A percentile compares a stretch with the other conserved stretches of the same genome.
phyloP scores from a whole-genome alignment of 2,888 invertebrate genomes.

The Coenonympha glycerion region DNA sequence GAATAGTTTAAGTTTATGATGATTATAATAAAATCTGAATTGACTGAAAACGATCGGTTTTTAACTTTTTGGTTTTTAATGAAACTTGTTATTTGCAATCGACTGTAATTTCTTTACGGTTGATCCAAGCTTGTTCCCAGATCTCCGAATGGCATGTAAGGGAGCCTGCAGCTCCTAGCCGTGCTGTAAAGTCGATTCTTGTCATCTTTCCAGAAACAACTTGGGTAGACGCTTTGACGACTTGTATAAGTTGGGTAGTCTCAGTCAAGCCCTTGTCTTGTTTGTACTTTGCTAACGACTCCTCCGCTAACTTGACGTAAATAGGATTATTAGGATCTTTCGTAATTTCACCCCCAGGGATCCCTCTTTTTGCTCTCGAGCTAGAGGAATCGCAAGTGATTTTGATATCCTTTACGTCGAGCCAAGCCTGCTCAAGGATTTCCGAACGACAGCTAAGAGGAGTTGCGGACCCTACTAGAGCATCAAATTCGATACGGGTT shows the following conservation, averaged over 20 bases:
- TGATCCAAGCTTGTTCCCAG: background rate
- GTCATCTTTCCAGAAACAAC: slow-evolving; percentile 1
- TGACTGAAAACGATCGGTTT: no score
- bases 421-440: background rate
- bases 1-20: no score
- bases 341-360: background rate
- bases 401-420: background rate
- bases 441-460: background rate
- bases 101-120: background rate
- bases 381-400: background rate
- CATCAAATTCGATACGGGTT: slow-evolving; percentile 41
- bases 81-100: background rate
- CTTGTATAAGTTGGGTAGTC: background rate
- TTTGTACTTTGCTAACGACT: slow-evolving; percentile 1
- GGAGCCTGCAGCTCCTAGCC: background rate
- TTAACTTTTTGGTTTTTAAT: no score
- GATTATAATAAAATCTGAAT: no score
- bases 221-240: slow-evolving; percentile 4
- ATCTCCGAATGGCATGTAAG: slow-evolving; percentile 1
- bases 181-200: slow-evolving; percentile 2
- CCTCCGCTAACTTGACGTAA: slow-evolving; percentile 1
- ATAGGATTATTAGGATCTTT: background rate
- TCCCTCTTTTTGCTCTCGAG: background rate
- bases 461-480: background rate
- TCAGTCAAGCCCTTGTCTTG: background rate